Conservation (phyloP, 2,797 vertebrate species). For the Eospalax fontanierii region DNA sequence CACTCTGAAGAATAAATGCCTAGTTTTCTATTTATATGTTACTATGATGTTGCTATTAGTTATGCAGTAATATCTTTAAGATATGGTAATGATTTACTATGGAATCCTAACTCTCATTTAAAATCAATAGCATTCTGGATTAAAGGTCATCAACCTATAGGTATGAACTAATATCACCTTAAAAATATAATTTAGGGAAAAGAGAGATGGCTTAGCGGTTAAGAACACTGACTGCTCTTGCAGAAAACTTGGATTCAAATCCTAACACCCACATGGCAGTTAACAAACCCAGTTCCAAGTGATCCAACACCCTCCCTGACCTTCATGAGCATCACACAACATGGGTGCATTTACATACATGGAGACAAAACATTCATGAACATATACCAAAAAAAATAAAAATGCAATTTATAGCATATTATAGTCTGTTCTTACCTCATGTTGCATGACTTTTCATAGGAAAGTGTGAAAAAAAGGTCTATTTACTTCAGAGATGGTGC, state of each 20-base stretch:
- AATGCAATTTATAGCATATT: not conserved
- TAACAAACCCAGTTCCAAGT: too few species aligned
- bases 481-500: not conserved
- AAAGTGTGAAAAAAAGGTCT: not conserved
- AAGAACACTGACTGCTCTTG: too few species aligned
- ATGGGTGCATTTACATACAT: too few species aligned
- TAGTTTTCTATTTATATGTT: not conserved
- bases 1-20: not conserved
- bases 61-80: not conserved
- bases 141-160: not conserved
- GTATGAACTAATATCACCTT: not conserved
- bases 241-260: too few species aligned
- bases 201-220: too few species aligned
- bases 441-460: too few species aligned
- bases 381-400: too few species aligned
- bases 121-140: not conserved
- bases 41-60: not conserved
- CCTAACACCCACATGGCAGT: too few species aligned
- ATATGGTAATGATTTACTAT: not conserved
- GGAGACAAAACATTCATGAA: too few species aligned
- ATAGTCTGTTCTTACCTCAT: not conserved
- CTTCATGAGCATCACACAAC: too few species aligned
- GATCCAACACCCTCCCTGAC: too few species aligned
- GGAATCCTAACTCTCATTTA: constrained; percentile 6
- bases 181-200: not conserved